Percentiles rank a stretch among this genome's conserved stretches.
Evolutionary conservation across 2,113 vertebrate species (phyloP).

Genomic region (Psilopsiagon aymara): DNA sequence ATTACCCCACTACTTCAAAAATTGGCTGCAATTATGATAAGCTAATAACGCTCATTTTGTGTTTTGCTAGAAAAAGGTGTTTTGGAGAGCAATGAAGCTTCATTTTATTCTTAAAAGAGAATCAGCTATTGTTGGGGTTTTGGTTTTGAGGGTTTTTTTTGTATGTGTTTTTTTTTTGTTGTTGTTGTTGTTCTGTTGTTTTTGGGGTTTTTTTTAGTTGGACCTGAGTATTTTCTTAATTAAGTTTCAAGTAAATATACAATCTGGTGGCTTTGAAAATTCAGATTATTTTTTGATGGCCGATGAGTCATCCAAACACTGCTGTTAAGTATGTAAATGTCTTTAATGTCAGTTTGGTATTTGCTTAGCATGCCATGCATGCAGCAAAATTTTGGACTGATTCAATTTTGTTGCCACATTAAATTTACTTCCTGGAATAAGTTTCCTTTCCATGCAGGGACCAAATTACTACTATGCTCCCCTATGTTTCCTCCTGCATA

Average conservation of each 20-base stretch:
- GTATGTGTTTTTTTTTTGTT: not conserved
- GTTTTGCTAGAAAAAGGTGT: conserved; percentile 66
- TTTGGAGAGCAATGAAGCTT: conserved; percentile 51
- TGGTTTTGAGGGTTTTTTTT: not conserved
- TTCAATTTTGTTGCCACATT: not conserved
- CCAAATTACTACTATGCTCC: not conserved
- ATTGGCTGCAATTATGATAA: conserved; percentile 72
- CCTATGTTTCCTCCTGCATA: conserved; percentile 17
- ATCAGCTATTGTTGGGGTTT: not conserved
- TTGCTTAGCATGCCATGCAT: conserved; percentile 27
- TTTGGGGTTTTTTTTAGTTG: not conserved
- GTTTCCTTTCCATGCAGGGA: conserved; percentile 45
- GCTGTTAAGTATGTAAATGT: not conserved
- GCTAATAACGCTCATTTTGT: conserved; percentile 71
- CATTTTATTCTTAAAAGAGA: conserved; percentile 28
- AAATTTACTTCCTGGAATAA: not conserved
- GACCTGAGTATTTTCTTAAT: not conserved
- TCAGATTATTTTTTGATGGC: not conserved
- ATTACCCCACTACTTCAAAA: conserved; percentile 72
- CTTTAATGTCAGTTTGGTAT: conserved; percentile 1
- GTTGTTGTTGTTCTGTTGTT: not conserved
- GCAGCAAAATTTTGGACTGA: conserved; percentile 43
- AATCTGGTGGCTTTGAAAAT: conserved; percentile 14
- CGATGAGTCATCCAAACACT: not conserved
- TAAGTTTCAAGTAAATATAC: conserved; percentile 11